These are phyloP conservation scores for Brachylomia viminalis DNA, from an alignment of 2,888 invertebrate species.

Conservation along the genomic window DNA sequence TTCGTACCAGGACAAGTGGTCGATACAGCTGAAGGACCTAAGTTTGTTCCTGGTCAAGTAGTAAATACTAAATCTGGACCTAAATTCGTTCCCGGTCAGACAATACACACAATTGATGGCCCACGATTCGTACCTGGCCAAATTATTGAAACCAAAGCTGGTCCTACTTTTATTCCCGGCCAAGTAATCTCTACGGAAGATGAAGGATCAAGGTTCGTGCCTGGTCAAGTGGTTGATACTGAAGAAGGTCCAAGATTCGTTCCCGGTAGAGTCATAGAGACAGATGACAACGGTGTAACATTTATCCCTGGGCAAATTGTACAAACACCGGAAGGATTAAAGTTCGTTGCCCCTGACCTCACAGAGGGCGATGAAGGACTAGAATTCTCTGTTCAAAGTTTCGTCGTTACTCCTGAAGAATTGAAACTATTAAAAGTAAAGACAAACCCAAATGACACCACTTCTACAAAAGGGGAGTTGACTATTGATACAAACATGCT, in stretches of 20 bases:
- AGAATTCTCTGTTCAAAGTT: constrained; percentile 93
- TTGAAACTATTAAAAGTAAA: constrained; percentile 87
- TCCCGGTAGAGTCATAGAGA: constrained; percentile 93
- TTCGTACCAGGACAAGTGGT: constrained; percentile 94
- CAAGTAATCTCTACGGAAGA: constrained; percentile 93
- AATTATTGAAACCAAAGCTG: constrained; percentile 93
- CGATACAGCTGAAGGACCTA: constrained; percentile 92
- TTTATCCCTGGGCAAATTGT: constrained; percentile 95
- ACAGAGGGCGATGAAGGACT: constrained; percentile 92
- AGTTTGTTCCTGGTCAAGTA: constrained; percentile 95
- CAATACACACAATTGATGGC: constrained; percentile 93
- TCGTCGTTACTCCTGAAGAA: constrained; percentile 90
- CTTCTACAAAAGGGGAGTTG: constrained; percentile 90
- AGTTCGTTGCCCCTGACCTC: constrained; percentile 93
- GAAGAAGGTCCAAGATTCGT: constrained; percentile 93
- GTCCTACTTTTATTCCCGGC: constrained; percentile 94
- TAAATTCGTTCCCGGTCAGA: constrained; percentile 93
- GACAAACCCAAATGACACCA: constrained; percentile 88
- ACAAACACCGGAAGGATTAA: constrained; percentile 93
- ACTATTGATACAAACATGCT: constrained; percentile 92
- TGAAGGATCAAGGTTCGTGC: constrained; percentile 91
- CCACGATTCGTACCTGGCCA: constrained; percentile 95
- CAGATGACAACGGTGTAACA: constrained; percentile 92
- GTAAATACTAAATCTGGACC: constrained; percentile 92
- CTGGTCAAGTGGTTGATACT: constrained; percentile 93